phyloP scores from a whole-genome alignment of 2,888 invertebrate species.

The Hyles lineata region DNA sequence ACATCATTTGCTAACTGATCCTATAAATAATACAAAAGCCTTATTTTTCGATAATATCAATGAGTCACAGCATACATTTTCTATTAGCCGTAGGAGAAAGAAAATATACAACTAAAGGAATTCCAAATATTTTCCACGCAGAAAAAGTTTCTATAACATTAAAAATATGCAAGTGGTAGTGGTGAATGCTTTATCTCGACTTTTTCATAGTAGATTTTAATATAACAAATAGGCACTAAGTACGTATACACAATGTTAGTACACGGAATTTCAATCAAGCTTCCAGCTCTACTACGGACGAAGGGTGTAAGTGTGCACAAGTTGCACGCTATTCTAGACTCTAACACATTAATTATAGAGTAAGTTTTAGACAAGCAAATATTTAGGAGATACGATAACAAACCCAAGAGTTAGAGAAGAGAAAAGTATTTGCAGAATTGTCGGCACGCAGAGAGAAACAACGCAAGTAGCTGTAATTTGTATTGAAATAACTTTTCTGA shows the following conservation, averaged over 20 bases:
- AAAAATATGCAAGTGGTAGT: constrained; percentile 18
- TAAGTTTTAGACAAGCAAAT: constrained; percentile 37
- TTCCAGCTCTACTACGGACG: constrained; percentile 27
- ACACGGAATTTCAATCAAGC: constrained; percentile 84
- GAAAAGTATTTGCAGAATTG: constrained; percentile 83
- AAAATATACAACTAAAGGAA: not conserved
- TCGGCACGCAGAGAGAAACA: constrained; percentile 77
- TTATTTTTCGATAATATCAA: too few species aligned
- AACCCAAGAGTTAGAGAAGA: constrained; percentile 63
- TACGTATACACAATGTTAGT: constrained; percentile 76
- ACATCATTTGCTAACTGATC: not conserved
- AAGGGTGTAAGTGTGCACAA: constrained; percentile 41
- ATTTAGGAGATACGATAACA: constrained; percentile 40
- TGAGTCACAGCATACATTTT: too few species aligned
- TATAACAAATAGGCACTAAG: constrained; percentile 70
- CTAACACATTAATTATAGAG: constrained; percentile 35
- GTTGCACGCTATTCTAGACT: constrained; percentile 37
- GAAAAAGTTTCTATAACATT: constrained; percentile 42
- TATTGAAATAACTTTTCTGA: constrained; percentile 83
- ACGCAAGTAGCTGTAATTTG: constrained; percentile 83
- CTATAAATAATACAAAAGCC: not conserved
- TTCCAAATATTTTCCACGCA: not conserved
- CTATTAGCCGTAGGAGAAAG: too few species aligned
- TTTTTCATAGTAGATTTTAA: constrained; percentile 67
- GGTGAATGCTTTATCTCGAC: constrained; percentile 34